These are phyloP conservation scores for Tetanocera ferruginea DNA, from an alignment of 2,888 invertebrate genomes.

Conservation along the genomic window DNA sequence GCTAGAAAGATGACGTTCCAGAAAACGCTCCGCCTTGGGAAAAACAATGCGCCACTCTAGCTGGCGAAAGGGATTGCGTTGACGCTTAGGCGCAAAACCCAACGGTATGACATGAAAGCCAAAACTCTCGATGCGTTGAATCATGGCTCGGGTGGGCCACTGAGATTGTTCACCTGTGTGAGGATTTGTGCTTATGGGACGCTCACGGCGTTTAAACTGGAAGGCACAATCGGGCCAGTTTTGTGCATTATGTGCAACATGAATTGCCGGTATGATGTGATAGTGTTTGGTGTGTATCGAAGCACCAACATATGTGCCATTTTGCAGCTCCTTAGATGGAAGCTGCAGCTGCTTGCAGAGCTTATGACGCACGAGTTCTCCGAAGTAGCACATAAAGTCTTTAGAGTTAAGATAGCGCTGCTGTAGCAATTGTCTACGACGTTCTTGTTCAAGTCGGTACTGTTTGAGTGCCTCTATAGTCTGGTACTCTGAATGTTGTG, in stretches of 20 bases:
- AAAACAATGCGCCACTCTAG: conserved; percentile 86
- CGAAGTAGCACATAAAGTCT: conserved; percentile 79
- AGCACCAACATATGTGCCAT: conserved; percentile 76
- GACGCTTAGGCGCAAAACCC: conserved; percentile 77
- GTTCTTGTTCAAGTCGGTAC: conserved; percentile 54
- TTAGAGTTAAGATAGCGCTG: conserved; percentile 74
- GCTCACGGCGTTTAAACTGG: conserved; percentile 76
- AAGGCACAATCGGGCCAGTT: conserved; percentile 82
- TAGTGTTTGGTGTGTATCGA: conserved; percentile 77
- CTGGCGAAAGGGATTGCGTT: conserved; percentile 74
- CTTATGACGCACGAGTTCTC: conserved; percentile 74
- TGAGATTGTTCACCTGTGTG: conserved; percentile 74
- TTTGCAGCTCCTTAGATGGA: conserved; percentile 71
- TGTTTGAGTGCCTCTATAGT: conserved; percentile 52
- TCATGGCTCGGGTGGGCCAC: conserved; percentile 80
- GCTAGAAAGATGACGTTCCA: conserved; percentile 80
- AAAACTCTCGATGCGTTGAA: conserved; percentile 76
- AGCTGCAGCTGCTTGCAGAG: conserved; percentile 75
- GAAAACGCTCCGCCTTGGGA: conserved; percentile 81
- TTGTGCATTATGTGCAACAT: conserved; percentile 65
- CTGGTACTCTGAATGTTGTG: conserved; percentile 54
- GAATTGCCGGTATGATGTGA: conserved; percentile 80
- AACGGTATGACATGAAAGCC: conserved; percentile 81
- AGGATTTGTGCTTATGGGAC: conserved; percentile 73
- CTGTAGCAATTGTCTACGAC: conserved; percentile 53